These are phyloP conservation scores for Epicauta chinensis DNA, from an alignment of 1,140 invertebrate genomes.

Conservation along the genomic window DNA sequence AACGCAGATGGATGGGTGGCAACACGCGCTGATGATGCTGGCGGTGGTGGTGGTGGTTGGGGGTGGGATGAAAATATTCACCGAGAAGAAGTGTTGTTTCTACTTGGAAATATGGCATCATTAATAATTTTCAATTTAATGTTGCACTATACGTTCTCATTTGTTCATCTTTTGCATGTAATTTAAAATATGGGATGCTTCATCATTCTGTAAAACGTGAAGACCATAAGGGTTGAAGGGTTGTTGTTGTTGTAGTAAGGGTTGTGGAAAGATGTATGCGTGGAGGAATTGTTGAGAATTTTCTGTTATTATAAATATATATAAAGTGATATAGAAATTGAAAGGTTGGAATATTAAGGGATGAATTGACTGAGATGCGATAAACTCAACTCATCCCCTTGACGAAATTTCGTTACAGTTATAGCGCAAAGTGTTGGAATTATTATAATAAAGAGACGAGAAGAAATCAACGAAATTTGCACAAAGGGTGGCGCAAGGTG, in stretches of 20 bases:
- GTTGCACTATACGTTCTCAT: slow-evolving; percentile 35
- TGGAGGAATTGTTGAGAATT: not conserved
- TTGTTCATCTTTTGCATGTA: slow-evolving; percentile 25
- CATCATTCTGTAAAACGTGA: slow-evolving; percentile 6
- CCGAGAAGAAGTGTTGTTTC: slow-evolving; percentile 26
- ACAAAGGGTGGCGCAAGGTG: too few relatives aligned
- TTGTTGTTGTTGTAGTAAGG: too few relatives aligned
- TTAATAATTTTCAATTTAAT: slow-evolving; percentile 39
- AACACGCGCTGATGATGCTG: too few relatives aligned
- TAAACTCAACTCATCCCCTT: not conserved
- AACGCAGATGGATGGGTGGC: too few relatives aligned
- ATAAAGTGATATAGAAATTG: not conserved
- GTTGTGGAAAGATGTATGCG: not conserved
- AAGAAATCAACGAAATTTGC: too few relatives aligned
- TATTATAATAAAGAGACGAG: too few relatives aligned
- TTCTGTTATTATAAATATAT: not conserved
- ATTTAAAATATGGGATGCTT: slow-evolving; percentile 27
- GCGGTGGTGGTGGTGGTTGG: slow-evolving; percentile 4
- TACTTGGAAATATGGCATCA: slow-evolving; percentile 36
- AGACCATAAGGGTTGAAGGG: slow-evolving; percentile 1
- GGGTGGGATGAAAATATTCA: slow-evolving; percentile 18
- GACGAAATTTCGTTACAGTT: too few relatives aligned
- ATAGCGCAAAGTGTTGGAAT: too few relatives aligned
- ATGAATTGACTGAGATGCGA: not conserved
- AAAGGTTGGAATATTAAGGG: not conserved